Evolutionary conservation across 2,113 vertebrate species (phyloP).

Genomic region (Eurystomus gularis): DNA sequence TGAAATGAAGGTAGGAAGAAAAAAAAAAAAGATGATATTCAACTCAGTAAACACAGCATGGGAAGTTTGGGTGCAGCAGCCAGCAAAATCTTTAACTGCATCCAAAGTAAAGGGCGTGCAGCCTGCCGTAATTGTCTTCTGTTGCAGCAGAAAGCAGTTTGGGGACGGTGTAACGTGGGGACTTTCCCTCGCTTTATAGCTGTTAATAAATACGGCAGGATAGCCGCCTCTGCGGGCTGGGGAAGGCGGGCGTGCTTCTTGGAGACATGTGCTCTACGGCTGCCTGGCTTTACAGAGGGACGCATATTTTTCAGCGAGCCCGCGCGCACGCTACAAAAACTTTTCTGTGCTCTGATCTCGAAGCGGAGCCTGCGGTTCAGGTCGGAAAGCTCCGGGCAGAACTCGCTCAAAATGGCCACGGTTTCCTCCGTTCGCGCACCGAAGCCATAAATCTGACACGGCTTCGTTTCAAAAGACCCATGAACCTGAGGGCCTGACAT

Average conservation of each 20-base stretch:
- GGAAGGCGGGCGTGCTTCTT: not conserved
- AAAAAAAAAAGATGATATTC: slow-evolving; percentile 58
- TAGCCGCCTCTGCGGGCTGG: not conserved
- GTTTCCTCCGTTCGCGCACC: not conserved
- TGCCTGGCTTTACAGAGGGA: not conserved
- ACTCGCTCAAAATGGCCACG: slow-evolving; percentile 39
- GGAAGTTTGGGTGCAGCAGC: slow-evolving; percentile 39
- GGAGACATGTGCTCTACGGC: not conserved
- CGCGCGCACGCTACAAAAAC: not conserved
- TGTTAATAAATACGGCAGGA: not conserved
- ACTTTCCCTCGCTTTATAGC: not conserved
- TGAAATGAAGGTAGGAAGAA: slow-evolving; percentile 59
- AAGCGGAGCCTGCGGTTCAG: not conserved
- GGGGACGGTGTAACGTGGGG: not conserved
- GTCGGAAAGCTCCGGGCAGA: not conserved
- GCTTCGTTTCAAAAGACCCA: slow-evolving; percentile 8
- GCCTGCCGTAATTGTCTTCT: slow-evolving; percentile 26
- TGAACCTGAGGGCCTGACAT: slow-evolving; percentile 47
- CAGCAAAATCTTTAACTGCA: slow-evolving; percentile 48
- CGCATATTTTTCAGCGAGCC: not conserved
- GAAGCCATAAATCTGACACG: slow-evolving; percentile 45
- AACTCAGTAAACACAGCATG: slow-evolving; percentile 65
- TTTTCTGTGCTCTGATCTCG: not conserved
- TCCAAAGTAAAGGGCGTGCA: slow-evolving; percentile 36
- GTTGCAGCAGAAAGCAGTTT: not conserved